Base-by-base conservation (phyloP, 2,797 vertebrate genomes). In the Hypotaenidia okinawae region DNA sequence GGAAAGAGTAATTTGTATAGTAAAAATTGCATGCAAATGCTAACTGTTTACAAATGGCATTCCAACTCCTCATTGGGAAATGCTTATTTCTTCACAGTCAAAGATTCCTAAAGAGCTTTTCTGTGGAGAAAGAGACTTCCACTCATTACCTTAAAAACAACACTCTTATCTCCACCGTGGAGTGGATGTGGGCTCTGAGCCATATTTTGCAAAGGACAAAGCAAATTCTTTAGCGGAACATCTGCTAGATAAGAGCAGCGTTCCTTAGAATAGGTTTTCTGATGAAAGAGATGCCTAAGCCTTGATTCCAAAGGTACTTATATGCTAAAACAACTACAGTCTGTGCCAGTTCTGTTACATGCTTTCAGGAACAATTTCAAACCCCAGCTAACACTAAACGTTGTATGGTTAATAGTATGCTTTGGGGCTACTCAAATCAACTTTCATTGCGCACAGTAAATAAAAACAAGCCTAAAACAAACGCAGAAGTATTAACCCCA, bases 241-340 rank as follows among this genome's bases (percentile, higher is more conserved):
- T 96, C 80, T 90, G 88, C 88, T 83, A 89, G 86, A 91, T 96
- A 94, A 94, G 80, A 84, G 57, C 49, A 94, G 49, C 70, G 80
- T 96, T 95, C 93, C 83, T 94, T 70, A 91, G 80, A 91, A 84
- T 82, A 93, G 85, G 80, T 94, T 97, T 95, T 77, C 77, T 90
- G 88, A 95, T 95, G 84, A 95, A 95, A 94, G 90, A 91, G 78
- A 63, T 84, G 80, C 74, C 61, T 87, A 93, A 93, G 41, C 69
- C 78, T 82, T 66, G 84, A 58, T 96, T 93, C 70, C 51, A 77
- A 77, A 96, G 92, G 80, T 82, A 93, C 74, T 84, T 87, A 16
- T 68, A 51, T 64, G 37, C 64, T 90, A 64, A 89, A 90, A 59
- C 66, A 88, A 75, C 57, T 70, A 25, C 49, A 80, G 47, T 67